These are phyloP conservation scores for Hormiphora californensis DNA, from an alignment of 37 sponge, comb jelly and placozoan species.

Conservation along the genomic window DNA sequence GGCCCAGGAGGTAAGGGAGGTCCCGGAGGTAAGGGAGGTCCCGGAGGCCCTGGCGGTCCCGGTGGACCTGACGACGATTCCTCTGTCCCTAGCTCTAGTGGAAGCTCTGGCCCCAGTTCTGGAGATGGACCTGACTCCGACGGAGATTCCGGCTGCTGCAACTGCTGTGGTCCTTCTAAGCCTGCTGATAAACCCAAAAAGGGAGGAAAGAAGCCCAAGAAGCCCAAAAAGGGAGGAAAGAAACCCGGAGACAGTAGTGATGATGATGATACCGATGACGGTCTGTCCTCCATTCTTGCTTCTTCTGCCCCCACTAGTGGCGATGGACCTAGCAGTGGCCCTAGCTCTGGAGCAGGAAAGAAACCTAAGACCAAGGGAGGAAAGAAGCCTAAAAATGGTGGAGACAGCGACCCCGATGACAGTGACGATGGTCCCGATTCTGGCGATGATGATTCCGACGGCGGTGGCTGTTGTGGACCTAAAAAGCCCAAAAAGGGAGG, in stretches of 20 bases:
- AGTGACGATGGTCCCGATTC: neutral
- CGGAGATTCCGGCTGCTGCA: neutral
- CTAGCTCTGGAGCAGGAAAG: neutral
- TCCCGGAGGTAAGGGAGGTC: neutral
- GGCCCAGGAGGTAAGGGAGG: neutral
- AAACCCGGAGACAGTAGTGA: neutral
- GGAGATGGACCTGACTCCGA: neutral
- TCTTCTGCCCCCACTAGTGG: neutral
- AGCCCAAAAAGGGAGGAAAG: neutral
- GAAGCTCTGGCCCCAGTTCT: neutral
- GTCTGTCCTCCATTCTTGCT: neutral
- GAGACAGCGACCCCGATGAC: neutral
- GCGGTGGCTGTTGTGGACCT: neutral
- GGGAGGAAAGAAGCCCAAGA: neutral
- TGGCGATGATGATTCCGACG: neutral
- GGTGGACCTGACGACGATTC: neutral
- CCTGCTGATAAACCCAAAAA: no score
- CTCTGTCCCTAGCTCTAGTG: neutral
- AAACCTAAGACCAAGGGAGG: neutral
- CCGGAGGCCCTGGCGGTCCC: neutral
- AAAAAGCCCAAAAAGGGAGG: conserved; percentile 10
- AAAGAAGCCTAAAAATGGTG: neutral
- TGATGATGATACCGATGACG: neutral
- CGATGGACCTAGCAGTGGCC: neutral
- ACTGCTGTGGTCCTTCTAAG: conserved; percentile 7